These are phyloP conservation scores for Clistopyga incitator DNA, from an alignment of 2,888 invertebrate species.

Conservation along the genomic window DNA sequence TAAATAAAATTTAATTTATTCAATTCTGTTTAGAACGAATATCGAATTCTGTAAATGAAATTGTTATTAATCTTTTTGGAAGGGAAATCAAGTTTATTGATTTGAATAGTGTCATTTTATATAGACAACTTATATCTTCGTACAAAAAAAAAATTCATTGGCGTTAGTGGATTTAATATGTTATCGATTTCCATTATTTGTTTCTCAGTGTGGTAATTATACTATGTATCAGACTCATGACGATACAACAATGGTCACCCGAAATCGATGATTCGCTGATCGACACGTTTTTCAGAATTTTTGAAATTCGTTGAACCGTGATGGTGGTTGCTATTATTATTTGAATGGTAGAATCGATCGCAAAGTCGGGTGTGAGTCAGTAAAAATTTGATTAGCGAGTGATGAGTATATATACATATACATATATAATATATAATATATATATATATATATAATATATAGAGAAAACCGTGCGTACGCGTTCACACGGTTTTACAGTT, in stretches of 20 bases:
- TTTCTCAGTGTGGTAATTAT: not conserved
- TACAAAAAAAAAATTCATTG: too few relatives aligned
- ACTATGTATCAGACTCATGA: slow-evolving; percentile 14
- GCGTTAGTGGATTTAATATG: too few relatives aligned
- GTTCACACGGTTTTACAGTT: slow-evolving; percentile 17
- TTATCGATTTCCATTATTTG: not conserved
- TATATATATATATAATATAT: not conserved
- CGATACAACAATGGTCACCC: not conserved
- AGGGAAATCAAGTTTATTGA: too few relatives aligned
- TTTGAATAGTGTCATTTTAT: too few relatives aligned
- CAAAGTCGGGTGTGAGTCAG: slow-evolving; percentile 28
- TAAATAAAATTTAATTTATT: too few relatives aligned
- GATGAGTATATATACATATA: slow-evolving; percentile 20
- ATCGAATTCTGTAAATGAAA: too few relatives aligned
- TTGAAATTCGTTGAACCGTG: slow-evolving; percentile 26
- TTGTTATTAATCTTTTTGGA: too few relatives aligned
- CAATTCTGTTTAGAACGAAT: too few relatives aligned
- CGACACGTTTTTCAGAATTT: slow-evolving; percentile 32
- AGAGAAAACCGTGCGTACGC: not conserved
- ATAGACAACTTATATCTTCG: too few relatives aligned
- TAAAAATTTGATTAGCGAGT: slow-evolving; percentile 42
- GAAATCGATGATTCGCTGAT: slow-evolving; percentile 25
- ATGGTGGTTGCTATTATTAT: not conserved
- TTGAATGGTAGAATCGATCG: not conserved
- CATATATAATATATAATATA: not conserved